These are phyloP conservation scores for Vulpes vulpes DNA, from an alignment of 2,113 vertebrate genomes.

Conservation along the genomic window DNA sequence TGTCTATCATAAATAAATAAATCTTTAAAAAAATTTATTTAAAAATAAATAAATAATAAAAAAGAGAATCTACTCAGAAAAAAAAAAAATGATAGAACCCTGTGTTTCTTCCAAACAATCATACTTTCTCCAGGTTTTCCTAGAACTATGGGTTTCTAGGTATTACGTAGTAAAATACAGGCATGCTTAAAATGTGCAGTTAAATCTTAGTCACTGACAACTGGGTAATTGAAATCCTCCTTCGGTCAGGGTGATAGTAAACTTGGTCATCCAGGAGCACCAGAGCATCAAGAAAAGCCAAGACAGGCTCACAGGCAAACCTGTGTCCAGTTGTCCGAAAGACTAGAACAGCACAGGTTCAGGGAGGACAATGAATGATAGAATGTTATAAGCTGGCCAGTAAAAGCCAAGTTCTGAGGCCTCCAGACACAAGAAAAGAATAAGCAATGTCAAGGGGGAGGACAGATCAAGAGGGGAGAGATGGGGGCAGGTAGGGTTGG, in stretches of 20 bases:
- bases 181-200: neutral
- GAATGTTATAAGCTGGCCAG: rapidly evolving
- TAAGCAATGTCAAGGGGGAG: rapidly evolving
- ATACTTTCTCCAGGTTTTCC: neutral
- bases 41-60: no score
- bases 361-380: rapidly evolving
- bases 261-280: no score
- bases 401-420: neutral
- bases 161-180: neutral
- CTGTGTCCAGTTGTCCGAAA: neutral
- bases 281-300: neutral
- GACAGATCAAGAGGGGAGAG: neutral
- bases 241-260: neutral
- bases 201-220: neutral
- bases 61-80: no score
- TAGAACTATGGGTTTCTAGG: neutral
- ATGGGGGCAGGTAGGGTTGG: rapidly evolving
- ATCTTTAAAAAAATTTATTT: no score
- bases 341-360: neutral
- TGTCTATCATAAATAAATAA: no score
- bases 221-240: neutral
- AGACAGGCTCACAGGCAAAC: neutral
- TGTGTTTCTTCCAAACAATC: neutral
- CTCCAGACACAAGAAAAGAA: neutral
- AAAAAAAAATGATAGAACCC: neutral